Evolutionary conservation across 1,140 invertebrate genomes (phyloP), one percentile per base, ranked within the genome.

Genomic region (Drosophila parvula): DNA sequence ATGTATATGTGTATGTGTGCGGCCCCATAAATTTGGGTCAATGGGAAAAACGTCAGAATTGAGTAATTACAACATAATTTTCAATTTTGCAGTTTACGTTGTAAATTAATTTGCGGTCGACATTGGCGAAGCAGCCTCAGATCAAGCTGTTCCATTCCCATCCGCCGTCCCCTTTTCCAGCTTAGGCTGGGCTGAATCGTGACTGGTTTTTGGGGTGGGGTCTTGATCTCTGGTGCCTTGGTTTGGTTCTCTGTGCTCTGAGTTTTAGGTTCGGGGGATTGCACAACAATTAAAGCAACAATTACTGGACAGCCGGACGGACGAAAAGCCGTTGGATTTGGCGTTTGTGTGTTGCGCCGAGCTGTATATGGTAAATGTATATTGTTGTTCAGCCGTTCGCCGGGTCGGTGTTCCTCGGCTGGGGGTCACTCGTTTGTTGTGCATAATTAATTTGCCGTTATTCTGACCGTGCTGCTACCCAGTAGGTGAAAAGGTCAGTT

Each of bases 31-130:
- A 89, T 89, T 89, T 84, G 84, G 84, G 84, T 89, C 84, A 89
- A 89, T 89, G 84, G 84, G 81, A 84, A 89, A 89, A 89, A 90
- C 63, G 84, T 89, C 84, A 89, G 84, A 89, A 89, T 90, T 89
- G 84, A 89, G 84, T 89, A 89, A 89, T 89, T 89, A 89, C 84
- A 89, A 89, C 84, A 89, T 89, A 89, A 89, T 89, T 89, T 89
- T 89, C 84, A 89, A 89, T 89, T 89, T 89, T 89, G 84, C 84
- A 89, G 84, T 89, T 89, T 89, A 89, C 81, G 84, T 89, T 89
- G 84, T 89, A 89, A 89, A 89, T 89, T 89, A 89, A 89, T 89
- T 89, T 89, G 84, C 84, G 84, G 84, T 89, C 84, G 84, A 89
- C 84, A 84, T 89, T 84, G 82, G 77, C 63, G 55, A 65, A 80